Evolutionary conservation across 2,888 invertebrate genomes (phyloP).

Genomic region (Brachynemurus nebulosus): DNA sequence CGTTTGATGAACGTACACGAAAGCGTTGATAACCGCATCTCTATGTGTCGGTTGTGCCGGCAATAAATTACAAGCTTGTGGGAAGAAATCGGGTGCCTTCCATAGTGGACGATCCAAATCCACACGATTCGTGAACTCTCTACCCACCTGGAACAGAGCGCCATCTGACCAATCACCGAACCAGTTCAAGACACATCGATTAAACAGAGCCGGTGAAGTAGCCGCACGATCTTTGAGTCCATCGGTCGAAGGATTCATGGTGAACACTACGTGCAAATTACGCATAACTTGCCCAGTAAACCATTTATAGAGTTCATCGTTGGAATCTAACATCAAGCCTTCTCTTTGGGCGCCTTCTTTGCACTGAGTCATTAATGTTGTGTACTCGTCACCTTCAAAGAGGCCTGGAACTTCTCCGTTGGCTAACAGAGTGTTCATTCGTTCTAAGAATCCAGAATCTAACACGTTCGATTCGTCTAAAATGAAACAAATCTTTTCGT

Average conservation of each 20-base stretch:
- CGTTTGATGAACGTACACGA: slow-evolving; percentile 96
- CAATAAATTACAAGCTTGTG: slow-evolving; percentile 67
- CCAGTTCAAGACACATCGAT: slow-evolving; percentile 98
- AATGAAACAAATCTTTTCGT: slow-evolving; percentile 98
- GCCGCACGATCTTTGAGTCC: slow-evolving; percentile 97
- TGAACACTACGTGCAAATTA: slow-evolving; percentile 98
- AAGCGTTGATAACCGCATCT: slow-evolving; percentile 96
- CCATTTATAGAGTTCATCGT: slow-evolving; percentile 99
- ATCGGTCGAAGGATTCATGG: slow-evolving; percentile 99
- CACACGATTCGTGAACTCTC: slow-evolving; percentile 90
- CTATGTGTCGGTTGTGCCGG: slow-evolving; percentile 68
- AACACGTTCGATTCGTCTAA: slow-evolving; percentile 98
- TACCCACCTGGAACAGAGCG: slow-evolving; percentile 87
- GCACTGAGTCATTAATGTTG: slow-evolving; percentile 98
- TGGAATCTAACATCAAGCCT: slow-evolving; percentile 95
- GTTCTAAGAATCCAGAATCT: slow-evolving; percentile 95
- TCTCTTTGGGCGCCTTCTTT: slow-evolving; percentile 98
- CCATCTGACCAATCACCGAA: slow-evolving; percentile 99
- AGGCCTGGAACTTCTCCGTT: slow-evolving; percentile 96
- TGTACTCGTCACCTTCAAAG: slow-evolving; percentile 95
- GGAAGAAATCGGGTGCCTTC: slow-evolving; percentile 81
- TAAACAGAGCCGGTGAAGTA: slow-evolving; percentile 97
- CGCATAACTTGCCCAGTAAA: slow-evolving; percentile 99
- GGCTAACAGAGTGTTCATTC: slow-evolving; percentile 97
- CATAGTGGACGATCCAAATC: slow-evolving; percentile 84